Evolutionary conservation across 2,113 vertebrate species (phyloP).

Genomic region (Catagonus wagneri): DNA sequence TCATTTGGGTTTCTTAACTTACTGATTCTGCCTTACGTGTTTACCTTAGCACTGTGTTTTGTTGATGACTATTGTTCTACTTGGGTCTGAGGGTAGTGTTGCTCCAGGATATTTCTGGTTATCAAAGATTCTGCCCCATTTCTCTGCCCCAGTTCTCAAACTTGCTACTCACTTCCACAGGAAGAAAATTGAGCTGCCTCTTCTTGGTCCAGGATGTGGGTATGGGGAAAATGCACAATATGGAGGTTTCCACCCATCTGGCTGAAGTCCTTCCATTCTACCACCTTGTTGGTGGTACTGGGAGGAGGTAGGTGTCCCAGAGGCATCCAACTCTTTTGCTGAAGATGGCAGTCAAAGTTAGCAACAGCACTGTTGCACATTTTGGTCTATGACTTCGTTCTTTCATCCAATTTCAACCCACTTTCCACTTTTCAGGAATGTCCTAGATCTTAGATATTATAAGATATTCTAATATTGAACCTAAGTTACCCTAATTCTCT

Average conservation of each 20-base stretch:
- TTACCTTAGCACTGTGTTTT: background rate
- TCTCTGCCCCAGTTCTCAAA: background rate
- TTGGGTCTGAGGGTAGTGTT: background rate
- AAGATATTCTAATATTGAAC: background rate
- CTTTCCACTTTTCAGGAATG: background rate
- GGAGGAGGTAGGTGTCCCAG: background rate
- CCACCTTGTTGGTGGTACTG: rapidly evolving
- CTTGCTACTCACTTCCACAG: background rate
- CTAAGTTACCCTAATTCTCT: background rate
- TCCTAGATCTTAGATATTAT: background rate
- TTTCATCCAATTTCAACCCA: background rate
- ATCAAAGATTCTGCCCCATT: background rate
- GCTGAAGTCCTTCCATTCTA: background rate
- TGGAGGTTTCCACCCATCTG: background rate
- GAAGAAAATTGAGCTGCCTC: background rate
- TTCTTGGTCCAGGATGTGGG: background rate
- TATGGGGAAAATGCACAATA: rapidly evolving
- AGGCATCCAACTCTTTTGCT: background rate
- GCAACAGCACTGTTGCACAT: background rate
- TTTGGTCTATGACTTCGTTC: background rate
- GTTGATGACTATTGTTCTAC: background rate
- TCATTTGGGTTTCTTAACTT: background rate
- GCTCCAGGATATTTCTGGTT: background rate
- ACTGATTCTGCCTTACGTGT: background rate
- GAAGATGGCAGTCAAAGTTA: background rate